These are phyloP conservation scores for Ailurus styani DNA, from an alignment of 2,113 vertebrate genomes.

Conservation along the genomic window DNA sequence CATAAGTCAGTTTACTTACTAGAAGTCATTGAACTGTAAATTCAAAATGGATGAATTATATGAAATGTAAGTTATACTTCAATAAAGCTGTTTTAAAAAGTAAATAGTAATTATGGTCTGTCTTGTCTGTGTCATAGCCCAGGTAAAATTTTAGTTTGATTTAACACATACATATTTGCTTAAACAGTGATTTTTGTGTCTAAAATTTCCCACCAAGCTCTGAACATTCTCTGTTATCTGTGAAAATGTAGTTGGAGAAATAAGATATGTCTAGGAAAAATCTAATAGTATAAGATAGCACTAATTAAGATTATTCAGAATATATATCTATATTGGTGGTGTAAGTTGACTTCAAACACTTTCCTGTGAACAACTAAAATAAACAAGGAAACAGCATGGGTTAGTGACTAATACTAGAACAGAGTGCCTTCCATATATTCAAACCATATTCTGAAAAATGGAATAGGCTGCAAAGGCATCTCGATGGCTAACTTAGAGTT, in stretches of 20 bases:
- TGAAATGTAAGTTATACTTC: neutral
- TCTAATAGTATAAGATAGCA: neutral
- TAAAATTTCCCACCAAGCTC: neutral
- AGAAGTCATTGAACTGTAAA: neutral
- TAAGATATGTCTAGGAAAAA: neutral
- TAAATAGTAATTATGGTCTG: neutral
- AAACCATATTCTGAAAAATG: neutral
- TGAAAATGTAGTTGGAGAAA: neutral
- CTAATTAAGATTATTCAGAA: neutral
- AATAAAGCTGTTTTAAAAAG: neutral
- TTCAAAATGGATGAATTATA: neutral
- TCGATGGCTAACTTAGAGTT: neutral
- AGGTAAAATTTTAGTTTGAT: neutral
- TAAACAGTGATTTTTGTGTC: neutral
- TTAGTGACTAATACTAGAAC: neutral
- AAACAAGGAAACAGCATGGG: neutral
- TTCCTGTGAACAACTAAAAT: neutral
- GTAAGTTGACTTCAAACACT: neutral
- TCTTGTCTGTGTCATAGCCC: neutral
- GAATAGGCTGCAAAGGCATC: neutral
- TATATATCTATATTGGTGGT: neutral
- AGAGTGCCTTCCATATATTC: neutral
- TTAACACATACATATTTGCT: neutral
- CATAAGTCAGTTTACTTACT: neutral
- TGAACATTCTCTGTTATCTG: neutral